Evolutionary conservation across 2,797 vertebrate species (phyloP).

Genomic region (Discoglossus pictus): DNA sequence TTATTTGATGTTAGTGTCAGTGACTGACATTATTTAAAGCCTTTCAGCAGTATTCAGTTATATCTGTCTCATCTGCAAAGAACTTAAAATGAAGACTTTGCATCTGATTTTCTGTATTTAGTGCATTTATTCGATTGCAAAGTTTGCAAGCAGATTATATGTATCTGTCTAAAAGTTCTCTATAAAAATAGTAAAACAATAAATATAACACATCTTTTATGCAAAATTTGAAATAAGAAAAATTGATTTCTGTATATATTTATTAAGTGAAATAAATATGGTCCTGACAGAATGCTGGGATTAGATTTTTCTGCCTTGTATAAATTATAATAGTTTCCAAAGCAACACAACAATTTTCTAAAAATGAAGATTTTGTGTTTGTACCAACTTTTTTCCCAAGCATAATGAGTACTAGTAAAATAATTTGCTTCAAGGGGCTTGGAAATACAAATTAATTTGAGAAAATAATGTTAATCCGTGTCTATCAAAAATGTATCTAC

Average conservation of each 20-base stretch:
- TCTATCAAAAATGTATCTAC: constrained; percentile 4
- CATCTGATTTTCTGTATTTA: constrained; percentile 9
- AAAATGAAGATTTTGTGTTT: constrained; percentile 9
- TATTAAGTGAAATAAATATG: constrained; percentile 3
- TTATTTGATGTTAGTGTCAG: constrained; percentile 30
- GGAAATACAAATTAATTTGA: neutral
- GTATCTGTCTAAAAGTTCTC: neutral
- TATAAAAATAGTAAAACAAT: constrained; percentile 5
- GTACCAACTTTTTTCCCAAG: constrained; percentile 1
- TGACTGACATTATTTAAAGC: constrained; percentile 40
- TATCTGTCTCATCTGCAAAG: constrained; percentile 26
- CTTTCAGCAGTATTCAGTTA: constrained; percentile 21
- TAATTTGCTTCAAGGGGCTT: neutral
- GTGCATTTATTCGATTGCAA: neutral
- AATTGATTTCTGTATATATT: neutral
- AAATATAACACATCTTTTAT: constrained; percentile 17
- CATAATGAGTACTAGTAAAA: neutral
- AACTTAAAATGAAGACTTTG: constrained; percentile 22
- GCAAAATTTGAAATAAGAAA: constrained; percentile 6
- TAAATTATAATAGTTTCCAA: constrained; percentile 1
- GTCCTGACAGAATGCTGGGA: neutral
- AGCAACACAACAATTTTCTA: neutral
- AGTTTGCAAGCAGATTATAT: neutral
- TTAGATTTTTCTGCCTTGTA: neutral
- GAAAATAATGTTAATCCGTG: neutral